phyloP scores from a whole-genome alignment of 2,888 invertebrate species.

The Adelphocoris suturalis region DNA sequence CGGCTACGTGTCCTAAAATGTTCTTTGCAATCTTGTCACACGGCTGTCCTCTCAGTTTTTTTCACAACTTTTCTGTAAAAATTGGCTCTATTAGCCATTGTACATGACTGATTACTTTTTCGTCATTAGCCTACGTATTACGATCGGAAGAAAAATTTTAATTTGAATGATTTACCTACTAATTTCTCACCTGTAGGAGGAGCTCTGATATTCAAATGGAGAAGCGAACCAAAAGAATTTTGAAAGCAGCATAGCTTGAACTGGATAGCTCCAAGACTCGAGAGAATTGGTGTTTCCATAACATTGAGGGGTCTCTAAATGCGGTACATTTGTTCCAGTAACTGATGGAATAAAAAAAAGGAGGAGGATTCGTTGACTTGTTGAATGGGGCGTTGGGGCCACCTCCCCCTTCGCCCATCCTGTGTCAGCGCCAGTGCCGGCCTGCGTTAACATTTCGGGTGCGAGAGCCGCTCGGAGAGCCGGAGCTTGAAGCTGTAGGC shows the following conservation, averaged over 20 bases:
- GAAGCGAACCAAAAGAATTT: background rate
- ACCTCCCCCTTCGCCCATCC: background rate
- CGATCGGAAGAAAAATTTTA: no score
- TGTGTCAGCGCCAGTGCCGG: background rate
- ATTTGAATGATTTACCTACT: no score
- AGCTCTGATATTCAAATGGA: no score
- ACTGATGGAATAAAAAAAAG: slow-evolving; percentile 60
- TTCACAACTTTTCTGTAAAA: no score
- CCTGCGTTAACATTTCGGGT: slow-evolving; percentile 41
- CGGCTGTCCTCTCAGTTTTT: no score
- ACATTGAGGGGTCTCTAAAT: slow-evolving; percentile 47
- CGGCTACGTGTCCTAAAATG: no score
- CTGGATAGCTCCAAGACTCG: background rate
- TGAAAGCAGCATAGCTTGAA: background rate
- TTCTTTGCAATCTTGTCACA: no score
- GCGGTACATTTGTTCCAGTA: slow-evolving; percentile 58
- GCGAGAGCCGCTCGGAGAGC: slow-evolving; percentile 8
- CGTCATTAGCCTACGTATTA: no score
- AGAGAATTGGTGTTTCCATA: slow-evolving; percentile 32
- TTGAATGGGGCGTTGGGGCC: slow-evolving; percentile 56
- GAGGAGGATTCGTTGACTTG: slow-evolving; percentile 56
- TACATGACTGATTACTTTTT: no score
- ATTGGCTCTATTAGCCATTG: no score
- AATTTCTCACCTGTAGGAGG: no score
- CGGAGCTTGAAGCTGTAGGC: background rate